Conservation (phyloP, 2,888 invertebrate genomes). For the Microctonus hyperodae region DNA sequence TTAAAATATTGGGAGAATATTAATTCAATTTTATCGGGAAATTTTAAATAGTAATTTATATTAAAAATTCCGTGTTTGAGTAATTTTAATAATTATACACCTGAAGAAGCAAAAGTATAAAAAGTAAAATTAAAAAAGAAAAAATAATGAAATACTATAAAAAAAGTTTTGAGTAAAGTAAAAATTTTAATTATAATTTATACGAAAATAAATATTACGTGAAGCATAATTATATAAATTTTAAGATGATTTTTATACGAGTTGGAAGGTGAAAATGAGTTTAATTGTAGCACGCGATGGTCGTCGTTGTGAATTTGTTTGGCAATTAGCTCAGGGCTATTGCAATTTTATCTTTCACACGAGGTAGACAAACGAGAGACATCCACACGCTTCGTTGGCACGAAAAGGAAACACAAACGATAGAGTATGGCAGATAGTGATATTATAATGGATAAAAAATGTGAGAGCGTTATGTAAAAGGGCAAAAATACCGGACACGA, state of each 20-base stretch:
- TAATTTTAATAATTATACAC: neutral
- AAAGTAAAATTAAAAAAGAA: neutral
- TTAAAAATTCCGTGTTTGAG: neutral
- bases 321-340: conserved; percentile 9
- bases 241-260: neutral
- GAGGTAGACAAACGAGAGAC: neutral
- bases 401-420: conserved; percentile 3
- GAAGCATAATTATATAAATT: neutral
- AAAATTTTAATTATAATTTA: neutral
- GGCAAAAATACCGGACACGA: neutral
- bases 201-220: neutral
- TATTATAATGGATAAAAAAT: neutral
- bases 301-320: conserved; percentile 14
- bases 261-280: conserved; percentile 20
- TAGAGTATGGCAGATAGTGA: conserved; percentile 2
- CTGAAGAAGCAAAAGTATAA: neutral
- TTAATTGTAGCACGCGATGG: conserved; percentile 19
- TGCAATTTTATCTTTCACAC: conserved; percentile 18
- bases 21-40: conserved; percentile 13
- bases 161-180: no score
- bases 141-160: neutral
- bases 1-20: neutral
- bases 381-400: conserved; percentile 2
- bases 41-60: neutral
- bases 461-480: conserved; percentile 1